Base-by-base conservation (phyloP, 2,888 invertebrate genomes). In the Drosophila kambysellisi region DNA sequence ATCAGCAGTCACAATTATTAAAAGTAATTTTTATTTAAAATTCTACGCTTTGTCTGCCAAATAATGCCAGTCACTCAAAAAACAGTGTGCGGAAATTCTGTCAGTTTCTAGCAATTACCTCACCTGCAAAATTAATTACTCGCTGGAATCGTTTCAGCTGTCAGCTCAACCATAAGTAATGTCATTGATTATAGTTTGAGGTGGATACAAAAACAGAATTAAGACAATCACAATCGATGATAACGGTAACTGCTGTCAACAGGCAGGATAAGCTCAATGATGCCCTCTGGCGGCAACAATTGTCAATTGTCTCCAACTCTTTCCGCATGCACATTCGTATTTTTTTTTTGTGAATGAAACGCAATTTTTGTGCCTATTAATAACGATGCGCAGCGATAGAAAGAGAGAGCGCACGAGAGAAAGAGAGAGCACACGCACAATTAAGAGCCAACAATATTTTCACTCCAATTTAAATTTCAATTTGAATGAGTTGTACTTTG, bases 261-360 rank as follows among this genome's bases (percentile, higher is more conserved):
- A 8, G 8, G 4, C 46, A 15, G 15, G 25, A 46, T 15, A 15
- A 37, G 17, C n/a, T 8, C 29, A 17, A 41, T 69, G 53, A 37
- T 65, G 81, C 74, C 78, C 63, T 50, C 79, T 81, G 29, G 25
- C 74, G 81, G 15, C 50, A 68, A 8, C 39, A 50, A 46, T 15
- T 35, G 29, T 30, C 50, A 64, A 29, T 29, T n/a, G 11, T 61
- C 39, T 29, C 30, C 56, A 29, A 29, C 50, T 32, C 41, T 25
- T 41, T 29, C 15, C 11, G 59, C 59, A 30, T 57, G 20, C 35
- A 53, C 4, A 6, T 41, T 64, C 20, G n/a, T 52, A 51, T 41
- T 74, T 75, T 75, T 51, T 71, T 76, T 71, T 81, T 68, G 70
- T 81, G 76, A 81, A 81, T 81, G 79, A 82, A 82, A 66, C 11